These are phyloP conservation scores for Apodemia hepburni DNA, from an alignment of 2,888 invertebrate genomes.

Conservation along the genomic window DNA sequence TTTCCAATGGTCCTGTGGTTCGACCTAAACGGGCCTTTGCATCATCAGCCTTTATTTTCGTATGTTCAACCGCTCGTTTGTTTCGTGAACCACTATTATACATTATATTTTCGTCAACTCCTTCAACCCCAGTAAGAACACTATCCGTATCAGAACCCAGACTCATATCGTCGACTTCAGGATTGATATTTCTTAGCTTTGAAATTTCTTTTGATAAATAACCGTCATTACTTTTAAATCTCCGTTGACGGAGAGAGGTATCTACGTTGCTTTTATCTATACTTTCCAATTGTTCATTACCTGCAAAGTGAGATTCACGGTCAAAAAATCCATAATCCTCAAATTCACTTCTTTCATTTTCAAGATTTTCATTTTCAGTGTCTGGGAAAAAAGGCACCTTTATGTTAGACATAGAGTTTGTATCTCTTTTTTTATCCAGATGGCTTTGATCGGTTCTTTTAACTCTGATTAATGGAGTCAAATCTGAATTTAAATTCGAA, in stretches of 20 bases:
- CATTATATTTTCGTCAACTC: conserved; percentile 66
- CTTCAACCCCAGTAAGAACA: conserved; percentile 59
- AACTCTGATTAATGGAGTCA: conserved; percentile 59
- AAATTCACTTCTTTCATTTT: conserved; percentile 72
- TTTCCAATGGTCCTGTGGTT: conserved; percentile 27
- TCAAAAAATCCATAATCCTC: conserved; percentile 65
- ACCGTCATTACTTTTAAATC: background rate
- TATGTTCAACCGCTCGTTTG: conserved; percentile 42
- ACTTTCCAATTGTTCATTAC: conserved; percentile 25
- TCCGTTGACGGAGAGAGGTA: background rate
- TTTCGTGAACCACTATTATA: conserved; percentile 47
- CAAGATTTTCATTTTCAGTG: conserved; percentile 64
- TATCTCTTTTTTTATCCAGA: conserved; percentile 50
- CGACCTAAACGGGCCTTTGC: conserved; percentile 21
- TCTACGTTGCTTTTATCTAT: conserved; percentile 21
- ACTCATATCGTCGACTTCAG: conserved; percentile 42
- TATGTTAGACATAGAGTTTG: conserved; percentile 48
- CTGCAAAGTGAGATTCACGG: conserved; percentile 38
- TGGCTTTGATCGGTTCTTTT: conserved; percentile 55
- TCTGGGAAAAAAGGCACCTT: conserved; percentile 59
- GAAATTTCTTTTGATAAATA: conserved; percentile 20
- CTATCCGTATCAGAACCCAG: conserved; percentile 64
- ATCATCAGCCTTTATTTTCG: conserved; percentile 17
- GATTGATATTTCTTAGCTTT: conserved; percentile 30
- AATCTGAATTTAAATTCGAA: conserved; percentile 42